Conservation (phyloP, 2,113 vertebrate species). For the Asarcornis scutulata region DNA sequence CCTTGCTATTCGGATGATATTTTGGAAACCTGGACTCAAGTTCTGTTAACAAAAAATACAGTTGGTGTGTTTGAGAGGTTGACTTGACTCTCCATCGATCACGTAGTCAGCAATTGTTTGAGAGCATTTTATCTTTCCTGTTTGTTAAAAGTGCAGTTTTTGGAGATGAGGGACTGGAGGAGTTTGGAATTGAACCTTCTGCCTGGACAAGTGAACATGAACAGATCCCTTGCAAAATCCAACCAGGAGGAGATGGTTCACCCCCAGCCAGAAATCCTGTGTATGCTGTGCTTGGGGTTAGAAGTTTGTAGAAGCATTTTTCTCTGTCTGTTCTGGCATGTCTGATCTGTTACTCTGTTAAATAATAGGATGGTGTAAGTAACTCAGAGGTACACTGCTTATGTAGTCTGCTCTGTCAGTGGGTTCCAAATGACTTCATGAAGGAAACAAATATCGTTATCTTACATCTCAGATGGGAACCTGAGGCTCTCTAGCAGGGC, state of each 20-base stretch:
- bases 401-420: neutral
- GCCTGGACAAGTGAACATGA: neutral
- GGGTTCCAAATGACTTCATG: neutral
- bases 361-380: neutral
- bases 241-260: neutral
- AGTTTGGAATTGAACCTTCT: neutral
- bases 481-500: rapidly evolving
- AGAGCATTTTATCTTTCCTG: neutral
- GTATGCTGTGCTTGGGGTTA: neutral
- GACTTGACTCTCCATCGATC: neutral
- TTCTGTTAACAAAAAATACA: neutral
- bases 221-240: neutral
- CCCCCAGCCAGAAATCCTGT: neutral
- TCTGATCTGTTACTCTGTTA: neutral
- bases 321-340: neutral
- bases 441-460: neutral
- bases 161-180: neutral
- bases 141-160: neutral
- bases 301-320: neutral
- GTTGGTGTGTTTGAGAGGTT: neutral
- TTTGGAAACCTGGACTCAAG: neutral
- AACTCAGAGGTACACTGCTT: neutral
- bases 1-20: neutral
- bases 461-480: rapidly evolving
- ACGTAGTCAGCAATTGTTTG: neutral